Percentiles rank a stretch among this genome's conserved stretches.
Evolutionary conservation across 2,797 vertebrate genomes (phyloP).

Genomic region (Sebastes trivittatus): DNA sequence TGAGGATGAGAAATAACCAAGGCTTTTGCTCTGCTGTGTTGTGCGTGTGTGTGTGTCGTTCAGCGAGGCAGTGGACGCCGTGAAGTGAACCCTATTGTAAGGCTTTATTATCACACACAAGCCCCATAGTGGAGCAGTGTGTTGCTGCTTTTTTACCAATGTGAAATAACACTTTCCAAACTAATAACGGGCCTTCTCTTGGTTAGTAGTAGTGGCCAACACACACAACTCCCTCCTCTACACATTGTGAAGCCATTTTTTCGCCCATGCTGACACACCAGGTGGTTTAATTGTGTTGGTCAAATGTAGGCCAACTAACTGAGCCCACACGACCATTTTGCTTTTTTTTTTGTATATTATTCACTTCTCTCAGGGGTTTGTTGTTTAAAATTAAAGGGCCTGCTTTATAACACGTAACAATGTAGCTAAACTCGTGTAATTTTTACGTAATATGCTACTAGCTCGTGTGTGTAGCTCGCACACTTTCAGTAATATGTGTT

Average conservation of each 20-base stretch:
- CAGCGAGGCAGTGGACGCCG: slow-evolving; percentile 51
- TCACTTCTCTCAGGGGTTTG: neutral
- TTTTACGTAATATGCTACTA: slow-evolving; percentile 2
- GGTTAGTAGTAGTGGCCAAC: neutral
- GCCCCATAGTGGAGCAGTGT: neutral
- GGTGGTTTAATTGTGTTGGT: slow-evolving; percentile 81
- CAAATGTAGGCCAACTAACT: slow-evolving; percentile 76
- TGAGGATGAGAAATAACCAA: slow-evolving; percentile 4
- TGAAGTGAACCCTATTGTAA: slow-evolving; percentile 44
- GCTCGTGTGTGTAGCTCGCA: slow-evolving; percentile 1
- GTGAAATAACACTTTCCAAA: slow-evolving; percentile 38
- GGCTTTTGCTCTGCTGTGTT: slow-evolving; percentile 9
- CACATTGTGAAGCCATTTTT: slow-evolving; percentile 57
- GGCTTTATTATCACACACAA: neutral
- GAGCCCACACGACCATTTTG: slow-evolving; percentile 31
- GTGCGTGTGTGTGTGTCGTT: slow-evolving; percentile 13
- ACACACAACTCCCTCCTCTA: slow-evolving; percentile 38
- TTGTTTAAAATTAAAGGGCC: neutral
- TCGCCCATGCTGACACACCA: slow-evolving; percentile 75
- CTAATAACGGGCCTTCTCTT: slow-evolving; percentile 33
- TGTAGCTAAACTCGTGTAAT: neutral
- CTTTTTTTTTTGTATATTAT: neutral
- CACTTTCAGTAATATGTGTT: slow-evolving; percentile 8
- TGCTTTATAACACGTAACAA: neutral
- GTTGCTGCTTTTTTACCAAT: slow-evolving; percentile 17